Evolutionary conservation across 2,797 vertebrate genomes (phyloP).

Genomic region (Myotis daubentonii): DNA sequence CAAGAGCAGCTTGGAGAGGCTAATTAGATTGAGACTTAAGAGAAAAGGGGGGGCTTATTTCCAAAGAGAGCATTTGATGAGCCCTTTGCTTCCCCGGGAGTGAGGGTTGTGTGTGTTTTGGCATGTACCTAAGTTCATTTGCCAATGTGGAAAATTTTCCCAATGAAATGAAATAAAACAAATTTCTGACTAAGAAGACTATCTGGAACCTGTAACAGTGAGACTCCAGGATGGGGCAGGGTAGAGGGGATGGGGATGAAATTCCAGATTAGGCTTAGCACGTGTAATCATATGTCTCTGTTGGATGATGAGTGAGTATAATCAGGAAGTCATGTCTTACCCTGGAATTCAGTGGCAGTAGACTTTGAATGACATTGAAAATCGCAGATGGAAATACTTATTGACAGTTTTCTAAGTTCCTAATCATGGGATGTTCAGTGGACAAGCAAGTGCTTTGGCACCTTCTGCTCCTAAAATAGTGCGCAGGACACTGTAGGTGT

Average conservation of each 20-base stretch:
- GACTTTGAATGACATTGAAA: background rate
- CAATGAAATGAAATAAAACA: constrained; percentile 25
- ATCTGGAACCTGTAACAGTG: background rate
- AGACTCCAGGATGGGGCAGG: background rate
- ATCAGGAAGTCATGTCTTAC: constrained; percentile 23
- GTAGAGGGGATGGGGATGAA: background rate
- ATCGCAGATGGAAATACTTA: constrained; percentile 14
- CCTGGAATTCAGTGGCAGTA: background rate
- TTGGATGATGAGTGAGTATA: background rate
- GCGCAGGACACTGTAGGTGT: background rate
- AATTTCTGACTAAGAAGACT: constrained; percentile 37
- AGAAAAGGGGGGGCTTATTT: constrained; percentile 39
- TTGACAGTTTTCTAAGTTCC: constrained; percentile 9
- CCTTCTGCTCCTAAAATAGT: background rate
- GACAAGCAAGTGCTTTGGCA: background rate
- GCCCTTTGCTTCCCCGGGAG: background rate
- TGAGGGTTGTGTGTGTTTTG: background rate
- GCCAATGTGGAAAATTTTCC: constrained; percentile 22
- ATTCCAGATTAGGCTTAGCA: background rate
- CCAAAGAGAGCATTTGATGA: constrained; percentile 33
- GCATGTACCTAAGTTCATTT: background rate
- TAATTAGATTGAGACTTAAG: constrained; percentile 10
- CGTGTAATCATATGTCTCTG: background rate
- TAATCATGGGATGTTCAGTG: background rate
- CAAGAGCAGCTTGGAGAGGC: background rate